Evolutionary conservation across 2,888 invertebrate species (phyloP).

Genomic region (Schrankia costaestrigalis): DNA sequence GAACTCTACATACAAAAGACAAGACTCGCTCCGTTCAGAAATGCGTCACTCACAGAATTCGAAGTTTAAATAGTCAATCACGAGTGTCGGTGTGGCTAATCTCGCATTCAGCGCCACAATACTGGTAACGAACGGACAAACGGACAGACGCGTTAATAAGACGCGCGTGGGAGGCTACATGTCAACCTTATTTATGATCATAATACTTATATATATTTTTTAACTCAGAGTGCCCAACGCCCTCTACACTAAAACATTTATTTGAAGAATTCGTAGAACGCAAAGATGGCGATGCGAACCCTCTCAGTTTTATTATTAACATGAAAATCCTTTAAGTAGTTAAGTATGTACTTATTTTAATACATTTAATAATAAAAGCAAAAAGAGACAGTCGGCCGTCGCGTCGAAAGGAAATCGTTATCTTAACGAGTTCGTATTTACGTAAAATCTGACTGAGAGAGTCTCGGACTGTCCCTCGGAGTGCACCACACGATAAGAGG

Average conservation of each 20-base stretch:
- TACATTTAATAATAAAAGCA: slow-evolving; percentile 62
- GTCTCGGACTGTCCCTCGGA: slow-evolving; percentile 61
- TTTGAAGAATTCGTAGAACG: slow-evolving; percentile 8
- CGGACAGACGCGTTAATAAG: slow-evolving; percentile 77
- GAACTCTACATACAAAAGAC: slow-evolving; percentile 35
- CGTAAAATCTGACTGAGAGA: slow-evolving; percentile 74
- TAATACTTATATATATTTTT: slow-evolving; percentile 49
- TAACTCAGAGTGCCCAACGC: slow-evolving; percentile 53
- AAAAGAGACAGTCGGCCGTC: slow-evolving; percentile 53
- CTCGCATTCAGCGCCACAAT: slow-evolving; percentile 75
- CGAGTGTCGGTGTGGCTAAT: slow-evolving; percentile 74
- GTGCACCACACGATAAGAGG: slow-evolving; percentile 69
- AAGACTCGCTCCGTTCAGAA: slow-evolving; percentile 42
- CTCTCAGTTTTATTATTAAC: slow-evolving; percentile 51
- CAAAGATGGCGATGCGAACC: slow-evolving; percentile 13
- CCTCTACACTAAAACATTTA: slow-evolving; percentile 32
- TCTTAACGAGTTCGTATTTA: slow-evolving; percentile 74
- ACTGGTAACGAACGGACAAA: slow-evolving; percentile 77
- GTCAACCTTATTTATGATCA: slow-evolving; percentile 78
- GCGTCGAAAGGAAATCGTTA: slow-evolving; percentile 74
- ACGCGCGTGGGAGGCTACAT: slow-evolving; percentile 76
- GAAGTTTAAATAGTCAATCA: slow-evolving; percentile 78
- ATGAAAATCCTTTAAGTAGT: slow-evolving; percentile 56
- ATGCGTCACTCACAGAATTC: slow-evolving; percentile 63
- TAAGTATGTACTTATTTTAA: slow-evolving; percentile 55